Evolutionary conservation across 2,888 invertebrate genomes (phyloP).

Genomic region (Campoplex capitator): DNA sequence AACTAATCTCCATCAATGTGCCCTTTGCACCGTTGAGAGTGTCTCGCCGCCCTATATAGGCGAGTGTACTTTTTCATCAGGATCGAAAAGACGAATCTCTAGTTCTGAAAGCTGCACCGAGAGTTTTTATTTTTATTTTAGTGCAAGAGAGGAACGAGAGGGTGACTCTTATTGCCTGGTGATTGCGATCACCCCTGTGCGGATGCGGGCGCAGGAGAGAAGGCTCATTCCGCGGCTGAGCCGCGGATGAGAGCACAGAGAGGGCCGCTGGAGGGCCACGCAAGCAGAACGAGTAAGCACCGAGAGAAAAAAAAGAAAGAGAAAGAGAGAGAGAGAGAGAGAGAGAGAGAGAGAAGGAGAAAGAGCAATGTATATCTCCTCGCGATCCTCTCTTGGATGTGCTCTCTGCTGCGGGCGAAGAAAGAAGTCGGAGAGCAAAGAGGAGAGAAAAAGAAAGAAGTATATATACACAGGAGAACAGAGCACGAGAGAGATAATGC

Average conservation of each 20-base stretch:
- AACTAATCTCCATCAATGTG: neutral
- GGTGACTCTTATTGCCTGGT: slow-evolving; percentile 30
- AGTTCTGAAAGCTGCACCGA: neutral
- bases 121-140: slow-evolving; percentile 4
- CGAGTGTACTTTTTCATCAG: neutral
- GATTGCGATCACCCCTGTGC: slow-evolving; percentile 18
- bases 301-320: slow-evolving; percentile 58
- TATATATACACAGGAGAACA: slow-evolving; percentile 20
- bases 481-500: slow-evolving; percentile 51
- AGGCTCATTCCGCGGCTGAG: neutral
- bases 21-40: neutral
- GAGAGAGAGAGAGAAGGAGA: slow-evolving; percentile 61
- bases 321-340: slow-evolving; percentile 61
- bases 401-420: slow-evolving; percentile 46
- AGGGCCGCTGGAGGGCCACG: slow-evolving; percentile 28
- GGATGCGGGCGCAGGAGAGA: slow-evolving; percentile 23
- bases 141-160: neutral
- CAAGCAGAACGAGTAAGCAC: slow-evolving; percentile 45
- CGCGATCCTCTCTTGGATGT: slow-evolving; percentile 46
- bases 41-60: neutral
- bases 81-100: slow-evolving; percentile 1
- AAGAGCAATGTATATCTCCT: slow-evolving; percentile 44
- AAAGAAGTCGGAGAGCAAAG: slow-evolving; percentile 13
- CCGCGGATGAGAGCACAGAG: slow-evolving; percentile 29
- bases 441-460: slow-evolving; percentile 49